These are phyloP conservation scores for Asbolus verrucosus DNA, from an alignment of 1,140 invertebrate genomes.

Conservation along the genomic window DNA sequence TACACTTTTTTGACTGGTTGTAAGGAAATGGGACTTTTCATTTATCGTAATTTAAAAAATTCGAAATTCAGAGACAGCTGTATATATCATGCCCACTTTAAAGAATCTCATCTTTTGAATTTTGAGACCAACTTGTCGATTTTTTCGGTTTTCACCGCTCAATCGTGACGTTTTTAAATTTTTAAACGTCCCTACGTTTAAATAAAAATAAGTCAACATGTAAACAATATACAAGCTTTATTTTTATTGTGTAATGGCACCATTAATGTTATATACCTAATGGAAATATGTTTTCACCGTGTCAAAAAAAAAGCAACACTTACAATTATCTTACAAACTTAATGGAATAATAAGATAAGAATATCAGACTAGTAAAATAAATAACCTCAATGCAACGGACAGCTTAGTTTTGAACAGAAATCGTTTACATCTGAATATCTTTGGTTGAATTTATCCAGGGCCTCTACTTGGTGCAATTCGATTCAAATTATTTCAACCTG, in stretches of 20 bases:
- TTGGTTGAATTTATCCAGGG: conserved; percentile 34
- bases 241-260: conserved; percentile 59
- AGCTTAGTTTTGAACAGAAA: conserved; percentile 29
- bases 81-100: no score
- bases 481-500: no score
- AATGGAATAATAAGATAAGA: conserved; percentile 53
- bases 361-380: conserved; percentile 58
- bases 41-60: no score
- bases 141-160: no score
- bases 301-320: conserved; percentile 51
- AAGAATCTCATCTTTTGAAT: no score
- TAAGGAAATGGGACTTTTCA: no score
- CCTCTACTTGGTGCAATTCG: neutral
- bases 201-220: no score
- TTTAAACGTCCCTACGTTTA: no score
- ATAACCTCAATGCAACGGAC: conserved; percentile 17
- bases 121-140: no score
- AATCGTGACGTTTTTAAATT: no score
- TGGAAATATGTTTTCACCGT: conserved; percentile 46
- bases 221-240: conserved; percentile 60
- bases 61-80: no score
- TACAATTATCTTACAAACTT: conserved; percentile 55
- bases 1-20: no score
- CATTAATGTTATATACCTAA: conserved; percentile 53
- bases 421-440: conserved; percentile 16